Evolutionary conservation across 2,888 invertebrate species (phyloP), one percentile per base, ranked within the genome.

Genomic region (Eristalis arbustorum): DNA sequence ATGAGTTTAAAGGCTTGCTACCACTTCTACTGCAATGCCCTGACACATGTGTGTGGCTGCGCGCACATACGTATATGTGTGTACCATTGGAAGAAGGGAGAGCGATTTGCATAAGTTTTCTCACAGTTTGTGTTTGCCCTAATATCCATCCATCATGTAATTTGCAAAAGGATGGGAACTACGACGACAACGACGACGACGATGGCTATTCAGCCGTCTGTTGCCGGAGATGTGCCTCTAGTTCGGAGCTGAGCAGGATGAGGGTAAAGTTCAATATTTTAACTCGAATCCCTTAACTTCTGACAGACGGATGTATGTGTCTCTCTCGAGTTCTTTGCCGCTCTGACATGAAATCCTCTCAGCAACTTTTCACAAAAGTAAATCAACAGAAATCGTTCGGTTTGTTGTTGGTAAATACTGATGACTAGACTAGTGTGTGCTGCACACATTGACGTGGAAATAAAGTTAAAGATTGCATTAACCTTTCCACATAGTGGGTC

Each of bases 91-190:
- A 77, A 79, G 78, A 87, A 83, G 62, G 66, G 62, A 66, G 74
- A 66, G 49, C 49, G 74, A 87, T 87, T 87, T 87, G 87, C 87
- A 87, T 87, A 87, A 83, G 87, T 87, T 87, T 87, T 87, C 87
- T 82, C 83, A 83, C 87, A 87, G 79, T 87, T 87, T 82, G 85
- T 82, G 82, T 82, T 87, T 87, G 78, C 68, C 67, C 78, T 83
- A 83, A 83, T 83, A 87, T 72, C 83, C 78, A 87, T 87, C 79
- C 87, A 87, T 87, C 87, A 87, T 87, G 59, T 79, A 87, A 87
- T 87, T 87, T 87, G 78, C 67, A 79, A 81, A 87, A 83, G 71
- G 75, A 79, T 78, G 62, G 28, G 37, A 57, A 57, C 37, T 28
- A 63, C 28, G 72, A 40, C 56, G 63, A 49, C 73, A 10, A 31